Conservation (phyloP, 2,888 invertebrate species). For the Diaprepes abbreviatus region DNA sequence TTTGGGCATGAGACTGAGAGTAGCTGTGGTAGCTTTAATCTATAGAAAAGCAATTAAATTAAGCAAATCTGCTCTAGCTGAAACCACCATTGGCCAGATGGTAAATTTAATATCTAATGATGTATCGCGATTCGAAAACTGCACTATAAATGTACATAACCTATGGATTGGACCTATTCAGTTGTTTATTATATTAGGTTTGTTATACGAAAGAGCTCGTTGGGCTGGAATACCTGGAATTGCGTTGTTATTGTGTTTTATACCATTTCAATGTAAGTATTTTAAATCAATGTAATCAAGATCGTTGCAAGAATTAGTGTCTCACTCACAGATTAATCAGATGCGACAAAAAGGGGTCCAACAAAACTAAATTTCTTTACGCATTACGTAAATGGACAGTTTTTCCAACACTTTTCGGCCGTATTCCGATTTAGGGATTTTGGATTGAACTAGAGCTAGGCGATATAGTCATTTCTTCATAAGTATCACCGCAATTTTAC, state of each 20-base stretch:
- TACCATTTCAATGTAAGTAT: slow-evolving; percentile 64
- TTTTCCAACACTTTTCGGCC: too few species aligned
- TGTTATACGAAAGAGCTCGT: slow-evolving; percentile 68
- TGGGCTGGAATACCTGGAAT: slow-evolving; percentile 65
- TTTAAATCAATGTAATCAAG: too few species aligned
- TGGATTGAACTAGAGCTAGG: too few species aligned
- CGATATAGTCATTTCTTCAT: too few species aligned
- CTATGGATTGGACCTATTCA: slow-evolving; percentile 81
- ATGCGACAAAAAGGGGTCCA: too few species aligned
- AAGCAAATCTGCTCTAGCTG: slow-evolving; percentile 52
- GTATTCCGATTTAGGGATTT: too few species aligned
- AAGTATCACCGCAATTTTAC: too few species aligned
- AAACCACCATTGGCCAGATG: slow-evolving; percentile 56
- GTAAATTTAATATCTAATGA: slow-evolving; percentile 56
- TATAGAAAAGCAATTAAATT: slow-evolving; percentile 71
- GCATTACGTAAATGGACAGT: too few species aligned
- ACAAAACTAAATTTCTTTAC: too few species aligned
- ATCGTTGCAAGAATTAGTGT: too few species aligned
- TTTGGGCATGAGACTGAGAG: slow-evolving; percentile 86
- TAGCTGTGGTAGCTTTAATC: slow-evolving; percentile 85
- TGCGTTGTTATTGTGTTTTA: slow-evolving; percentile 60
- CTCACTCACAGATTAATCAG: too few species aligned
- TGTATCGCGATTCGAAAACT: slow-evolving; percentile 87
- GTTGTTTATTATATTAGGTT: slow-evolving; percentile 70
- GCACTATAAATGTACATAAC: slow-evolving; percentile 83